Evolutionary conservation across 2,113 vertebrate species (phyloP).

Genomic region (Zapornia atra): DNA sequence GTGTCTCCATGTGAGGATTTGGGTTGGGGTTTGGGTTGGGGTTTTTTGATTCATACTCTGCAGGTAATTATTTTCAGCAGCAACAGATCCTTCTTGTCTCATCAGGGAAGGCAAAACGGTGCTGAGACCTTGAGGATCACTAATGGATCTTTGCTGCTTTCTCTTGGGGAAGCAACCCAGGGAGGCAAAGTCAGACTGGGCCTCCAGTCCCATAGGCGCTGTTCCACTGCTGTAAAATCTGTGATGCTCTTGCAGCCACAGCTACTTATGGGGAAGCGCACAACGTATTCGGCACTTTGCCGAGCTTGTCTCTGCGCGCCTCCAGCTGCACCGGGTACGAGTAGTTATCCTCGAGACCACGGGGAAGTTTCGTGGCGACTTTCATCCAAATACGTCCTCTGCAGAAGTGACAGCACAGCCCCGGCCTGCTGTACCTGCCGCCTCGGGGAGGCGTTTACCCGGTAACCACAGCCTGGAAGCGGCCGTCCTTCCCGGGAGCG

Average conservation of each 20-base stretch:
- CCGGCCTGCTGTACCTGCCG: fast-evolving
- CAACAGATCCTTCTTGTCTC: neutral
- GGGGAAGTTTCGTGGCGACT: fast-evolving
- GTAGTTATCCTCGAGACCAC: fast-evolving
- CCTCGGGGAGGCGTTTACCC: fast-evolving
- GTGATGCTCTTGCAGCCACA: neutral
- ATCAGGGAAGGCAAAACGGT: neutral
- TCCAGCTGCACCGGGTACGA: too few species aligned
- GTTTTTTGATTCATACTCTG: neutral
- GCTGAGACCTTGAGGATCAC: neutral
- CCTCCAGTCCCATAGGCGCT: fast-evolving
- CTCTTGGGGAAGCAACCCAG: neutral
- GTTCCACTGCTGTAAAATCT: fast-evolving
- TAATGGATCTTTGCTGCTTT: neutral
- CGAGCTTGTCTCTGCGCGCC: too few species aligned
- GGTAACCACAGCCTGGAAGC: fast-evolving
- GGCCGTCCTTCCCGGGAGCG: too few species aligned
- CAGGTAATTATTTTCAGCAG: neutral
- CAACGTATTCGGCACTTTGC: fast-evolving
- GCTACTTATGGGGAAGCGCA: fast-evolving
- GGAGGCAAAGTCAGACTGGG: neutral
- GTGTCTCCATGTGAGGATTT: neutral
- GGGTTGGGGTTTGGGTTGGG: neutral
- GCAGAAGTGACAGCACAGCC: fast-evolving
- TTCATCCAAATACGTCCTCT: fast-evolving